Evolutionary conservation across 2,113 vertebrate genomes (phyloP), one percentile per base, ranked within the genome.

Genomic region (Podarcis raffonei): DNA sequence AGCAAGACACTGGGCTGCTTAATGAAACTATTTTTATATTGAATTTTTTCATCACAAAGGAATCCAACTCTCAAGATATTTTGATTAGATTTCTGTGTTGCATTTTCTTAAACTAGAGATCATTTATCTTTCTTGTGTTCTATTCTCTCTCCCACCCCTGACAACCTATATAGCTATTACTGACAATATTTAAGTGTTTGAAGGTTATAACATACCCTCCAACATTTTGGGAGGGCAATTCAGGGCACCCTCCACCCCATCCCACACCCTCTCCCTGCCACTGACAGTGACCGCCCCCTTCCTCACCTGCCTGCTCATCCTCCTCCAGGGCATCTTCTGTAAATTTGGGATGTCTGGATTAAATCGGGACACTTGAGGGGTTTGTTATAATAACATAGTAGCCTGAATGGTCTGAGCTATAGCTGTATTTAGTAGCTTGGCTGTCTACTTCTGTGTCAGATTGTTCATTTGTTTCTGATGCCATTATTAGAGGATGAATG

Each of bases 11-110:
- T 42, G 25, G 23, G 68, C 13, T 30, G 81, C 62, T 83, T 68
- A 83, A 42, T 30, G 77, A 85, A 35, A 87, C 66, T 80, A 22
- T 42, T 87, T 78, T 39, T 66, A n/a, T 77, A 86, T 66, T 77
- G 72, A 42, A 25, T 37, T 9, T 86, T 78, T 86, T 8, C 18
- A 39, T 7, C 11, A 75, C 48, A 57, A 5, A 35, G 59, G 71
- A 6, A 2, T 74, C 83, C 8, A 35, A 2, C 18, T 27, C 53
- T 81, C 30, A 59, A 81, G 3, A 62, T 32, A 11, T n/a, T 22
- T 81, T 16, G n/a, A 22, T 59, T 62, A n/a, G 30, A 85, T 62
- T 83, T 20, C 35, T 83, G 20, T 30, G 66, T 6, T 39, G 53
- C 4, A 12, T 59, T 79, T 69, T 87, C 30, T 48, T 72, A 81